Conservation (phyloP, 2,888 invertebrate genomes). For the Cetonia aurata region DNA sequence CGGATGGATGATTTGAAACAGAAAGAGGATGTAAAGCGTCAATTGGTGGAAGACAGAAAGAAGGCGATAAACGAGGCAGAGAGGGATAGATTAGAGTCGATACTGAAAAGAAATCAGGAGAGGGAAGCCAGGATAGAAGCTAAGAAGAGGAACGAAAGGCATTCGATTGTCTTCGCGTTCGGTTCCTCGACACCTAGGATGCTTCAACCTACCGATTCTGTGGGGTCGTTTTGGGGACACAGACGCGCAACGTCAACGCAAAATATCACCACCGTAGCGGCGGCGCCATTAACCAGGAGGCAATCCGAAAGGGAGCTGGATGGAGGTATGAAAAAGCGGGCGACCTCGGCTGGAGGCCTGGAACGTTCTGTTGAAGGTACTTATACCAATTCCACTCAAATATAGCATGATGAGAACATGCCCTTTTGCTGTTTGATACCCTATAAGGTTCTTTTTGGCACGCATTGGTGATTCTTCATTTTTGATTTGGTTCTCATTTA, state of each 20-base stretch:
- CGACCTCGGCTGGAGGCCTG: conserved; percentile 79
- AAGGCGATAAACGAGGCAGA: conserved; percentile 91
- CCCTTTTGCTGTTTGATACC: conserved; percentile 13
- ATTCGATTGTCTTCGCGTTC: conserved; percentile 86
- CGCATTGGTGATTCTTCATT: conserved; percentile 22
- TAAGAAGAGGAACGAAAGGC: conserved; percentile 82
- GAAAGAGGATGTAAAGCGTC: conserved; percentile 80
- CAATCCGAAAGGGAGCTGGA: conserved; percentile 88
- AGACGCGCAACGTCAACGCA: conserved; percentile 91
- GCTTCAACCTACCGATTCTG: conserved; percentile 85
- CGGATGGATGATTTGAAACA: conserved; percentile 86
- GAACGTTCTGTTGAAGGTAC: conserved; percentile 77
- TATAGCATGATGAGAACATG: neutral
- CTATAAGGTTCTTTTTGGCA: conserved; percentile 25
- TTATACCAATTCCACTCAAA: conserved; percentile 27
- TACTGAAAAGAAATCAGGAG: conserved; percentile 87
- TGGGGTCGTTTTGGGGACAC: conserved; percentile 86
- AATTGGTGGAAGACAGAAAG: conserved; percentile 88
- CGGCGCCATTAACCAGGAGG: conserved; percentile 81
- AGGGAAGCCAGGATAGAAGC: conserved; percentile 81
- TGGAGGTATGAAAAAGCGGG: conserved; percentile 80
- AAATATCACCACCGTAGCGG: conserved; percentile 81
- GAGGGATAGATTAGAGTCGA: conserved; percentile 86
- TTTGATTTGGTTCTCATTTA: conserved; percentile 35
- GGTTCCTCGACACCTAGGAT: conserved; percentile 92